Conservation (phyloP, 2,797 vertebrate species). For the Typhlichthys subterraneus region DNA sequence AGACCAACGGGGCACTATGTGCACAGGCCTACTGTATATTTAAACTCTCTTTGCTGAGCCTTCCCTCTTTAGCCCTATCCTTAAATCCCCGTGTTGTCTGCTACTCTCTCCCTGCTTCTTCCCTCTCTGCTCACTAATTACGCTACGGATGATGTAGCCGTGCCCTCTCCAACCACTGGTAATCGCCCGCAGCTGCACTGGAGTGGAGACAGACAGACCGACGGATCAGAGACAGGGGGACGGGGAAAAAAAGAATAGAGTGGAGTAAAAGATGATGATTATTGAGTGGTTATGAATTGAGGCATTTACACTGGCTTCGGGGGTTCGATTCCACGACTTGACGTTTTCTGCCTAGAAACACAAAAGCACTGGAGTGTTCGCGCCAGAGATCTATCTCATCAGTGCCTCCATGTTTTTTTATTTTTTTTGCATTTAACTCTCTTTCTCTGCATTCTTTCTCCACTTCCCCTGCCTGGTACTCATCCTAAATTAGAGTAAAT, state of each 20-base stretch:
- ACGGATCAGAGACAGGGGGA: conserved; percentile 2
- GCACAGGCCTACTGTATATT: neutral
- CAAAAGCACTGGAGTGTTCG: conserved; percentile 9
- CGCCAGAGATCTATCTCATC: conserved; percentile 24
- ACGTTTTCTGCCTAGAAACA: conserved; percentile 39
- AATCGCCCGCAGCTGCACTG: conserved; percentile 69
- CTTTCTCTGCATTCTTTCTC: conserved; percentile 12
- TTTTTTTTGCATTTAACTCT: conserved; percentile 11
- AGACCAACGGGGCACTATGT: too few relatives aligned
- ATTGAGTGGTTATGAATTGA: conserved; percentile 44
- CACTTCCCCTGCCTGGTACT: neutral
- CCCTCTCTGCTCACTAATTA: conserved; percentile 49
- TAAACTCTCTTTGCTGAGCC: conserved; percentile 7
- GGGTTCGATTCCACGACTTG: conserved; percentile 28
- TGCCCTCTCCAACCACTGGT: conserved; percentile 56
- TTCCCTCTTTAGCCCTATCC: conserved; percentile 9
- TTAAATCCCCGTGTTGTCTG: neutral
- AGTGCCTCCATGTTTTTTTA: conserved; percentile 10
- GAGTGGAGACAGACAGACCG: conserved; percentile 49
- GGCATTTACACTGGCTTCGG: conserved; percentile 38
- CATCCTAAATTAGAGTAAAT: neutral
- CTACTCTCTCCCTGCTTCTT: conserved; percentile 14
- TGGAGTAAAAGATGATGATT: conserved; percentile 28
- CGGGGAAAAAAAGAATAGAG: neutral
- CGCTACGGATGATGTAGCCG: conserved; percentile 46